Conservation (phyloP, 2,888 invertebrate species). For the Diachrysia chrysitis region DNA sequence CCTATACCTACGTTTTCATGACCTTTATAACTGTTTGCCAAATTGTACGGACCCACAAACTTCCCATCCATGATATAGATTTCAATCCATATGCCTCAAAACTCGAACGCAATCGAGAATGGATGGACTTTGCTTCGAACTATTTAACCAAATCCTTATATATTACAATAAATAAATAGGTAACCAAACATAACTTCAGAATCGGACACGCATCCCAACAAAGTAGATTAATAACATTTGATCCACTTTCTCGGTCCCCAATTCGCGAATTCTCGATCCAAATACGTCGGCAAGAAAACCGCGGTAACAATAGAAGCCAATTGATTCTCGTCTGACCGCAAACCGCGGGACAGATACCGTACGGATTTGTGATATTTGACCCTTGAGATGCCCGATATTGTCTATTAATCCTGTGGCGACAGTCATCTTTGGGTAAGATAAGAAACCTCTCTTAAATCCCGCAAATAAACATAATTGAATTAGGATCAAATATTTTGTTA, state of each 20-base stretch:
- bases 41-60: no score
- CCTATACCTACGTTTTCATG: no score
- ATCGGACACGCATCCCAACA: not conserved
- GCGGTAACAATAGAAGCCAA: conserved; percentile 44
- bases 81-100: no score
- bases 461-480: not conserved
- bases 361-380: conserved; percentile 52
- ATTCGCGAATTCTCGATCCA: conserved; percentile 44
- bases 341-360: conserved; percentile 52
- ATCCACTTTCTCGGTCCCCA: conserved; percentile 39
- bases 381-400: conserved; percentile 13
- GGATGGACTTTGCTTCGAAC: not conserved
- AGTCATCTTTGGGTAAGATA: not conserved
- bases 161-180: not conserved
- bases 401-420: not conserved
- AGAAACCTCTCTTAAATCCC: not conserved
- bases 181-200: not conserved
- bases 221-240: conserved; percentile 26
- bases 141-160: not conserved
- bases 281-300: conserved; percentile 47
- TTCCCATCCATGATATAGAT: no score
- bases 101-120: no score
- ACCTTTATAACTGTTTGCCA: no score
- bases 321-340: conserved; percentile 52
- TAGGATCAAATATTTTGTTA: not conserved